Base-by-base conservation (phyloP, 35 echinoderm and acorn worm genomes). In the Heliocidaris tuberculata region DNA sequence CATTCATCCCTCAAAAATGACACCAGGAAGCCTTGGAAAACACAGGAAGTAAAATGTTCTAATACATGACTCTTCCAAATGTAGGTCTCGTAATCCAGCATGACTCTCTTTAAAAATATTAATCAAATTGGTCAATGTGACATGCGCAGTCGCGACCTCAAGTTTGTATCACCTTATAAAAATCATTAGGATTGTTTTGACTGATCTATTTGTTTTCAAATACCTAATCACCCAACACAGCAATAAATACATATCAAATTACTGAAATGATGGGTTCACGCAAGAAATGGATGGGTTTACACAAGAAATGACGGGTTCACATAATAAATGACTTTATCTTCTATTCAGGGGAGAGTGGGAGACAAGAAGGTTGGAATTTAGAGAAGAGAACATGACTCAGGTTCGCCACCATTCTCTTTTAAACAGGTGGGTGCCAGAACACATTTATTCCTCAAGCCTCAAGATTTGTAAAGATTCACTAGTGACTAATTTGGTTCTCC, bases 401-500 rank as follows among this genome's bases (percentile, higher is more conserved):
- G 65, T 78, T 78, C 7, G 17, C 15, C 2, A 78, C 65, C 65
- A 6, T 78, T 78, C 17, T 78, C 27, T 78, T 15, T 78, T 19
- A 89, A 48, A 89, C 87, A 89, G 87, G 87, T 89, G 87, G 87
- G 32, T 89, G 87, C 31, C 87, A 89, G 5, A 47, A 89, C 87
- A 89, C 12, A 89, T 89, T 89, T 47, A 89, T 9, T 89, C 29
- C 87, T 48, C 87, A 48, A 89, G 47, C 47, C 31, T 89, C 87
- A 89, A 32, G 47, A 89, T 89, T 48, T 89, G 12, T 47, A 89
- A 9, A 89, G 31, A 48, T 17, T 89, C 32, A 48, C 87, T 17
- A 89, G 87, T 89, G 87, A 89, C 87, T 89, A 32, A 32, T 32
- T 89, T 48, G 31, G 47, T 89, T 48, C 87, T 32, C 87, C 29